These are phyloP conservation scores for Acridotheres tristis DNA, from an alignment of 2,797 vertebrate genomes.

Conservation along the genomic window DNA sequence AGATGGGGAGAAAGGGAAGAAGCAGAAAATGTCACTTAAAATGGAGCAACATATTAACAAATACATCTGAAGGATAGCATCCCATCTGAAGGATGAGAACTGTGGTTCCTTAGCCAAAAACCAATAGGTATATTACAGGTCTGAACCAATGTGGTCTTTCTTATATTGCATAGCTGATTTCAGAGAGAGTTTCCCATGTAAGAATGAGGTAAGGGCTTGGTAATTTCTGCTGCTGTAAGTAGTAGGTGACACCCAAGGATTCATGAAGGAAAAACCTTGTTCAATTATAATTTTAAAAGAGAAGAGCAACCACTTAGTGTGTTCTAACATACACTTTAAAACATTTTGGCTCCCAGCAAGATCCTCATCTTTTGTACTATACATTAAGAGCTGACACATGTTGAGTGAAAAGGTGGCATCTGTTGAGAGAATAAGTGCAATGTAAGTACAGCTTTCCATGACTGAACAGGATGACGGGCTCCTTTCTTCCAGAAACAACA, in stretches of 20 bases:
- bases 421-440: not conserved
- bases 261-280: not conserved
- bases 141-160: not conserved
- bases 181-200: not conserved
- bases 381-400: not conserved
- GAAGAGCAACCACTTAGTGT: not conserved
- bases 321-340: slow-evolving; percentile 11
- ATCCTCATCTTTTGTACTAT: not conserved
- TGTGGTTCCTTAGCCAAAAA: not conserved
- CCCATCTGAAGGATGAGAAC: not conserved
- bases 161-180: not conserved
- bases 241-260: not conserved
- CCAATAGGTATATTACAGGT: not conserved
- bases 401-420: not conserved
- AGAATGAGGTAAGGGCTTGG: not conserved
- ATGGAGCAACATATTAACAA: not conserved
- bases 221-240: not conserved
- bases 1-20: not conserved
- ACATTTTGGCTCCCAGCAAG: not conserved
- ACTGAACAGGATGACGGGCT: not conserved
- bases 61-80: not conserved
- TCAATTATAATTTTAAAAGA: not conserved
- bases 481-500: not conserved
- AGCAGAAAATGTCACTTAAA: not conserved
- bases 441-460: not conserved